Percentiles rank a stretch among this genome's conserved stretches.
phyloP scores from a whole-genome alignment of 1,140 invertebrate species.

The Cotesia chilonis region DNA sequence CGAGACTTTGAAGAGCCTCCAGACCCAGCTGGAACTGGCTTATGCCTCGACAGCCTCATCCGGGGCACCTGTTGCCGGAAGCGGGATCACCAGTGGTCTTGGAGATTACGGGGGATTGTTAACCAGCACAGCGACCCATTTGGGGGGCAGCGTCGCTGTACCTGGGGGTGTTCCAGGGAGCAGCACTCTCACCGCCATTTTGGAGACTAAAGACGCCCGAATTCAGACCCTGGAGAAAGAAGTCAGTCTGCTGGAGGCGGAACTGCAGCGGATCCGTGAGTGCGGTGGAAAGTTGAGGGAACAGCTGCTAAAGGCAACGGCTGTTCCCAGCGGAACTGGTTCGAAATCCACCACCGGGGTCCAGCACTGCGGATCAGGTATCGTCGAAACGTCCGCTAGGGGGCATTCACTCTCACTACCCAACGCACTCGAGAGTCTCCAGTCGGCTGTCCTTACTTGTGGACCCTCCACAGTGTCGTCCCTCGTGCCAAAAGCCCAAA shows the following conservation, averaged over 20 bases:
- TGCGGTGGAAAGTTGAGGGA: conserved; percentile 59
- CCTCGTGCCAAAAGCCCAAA: conserved; percentile 52
- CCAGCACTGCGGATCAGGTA: conserved; percentile 42
- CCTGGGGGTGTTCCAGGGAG: conserved; percentile 73
- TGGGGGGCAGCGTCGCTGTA: conserved; percentile 63
- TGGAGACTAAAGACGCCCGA: conserved; percentile 85
- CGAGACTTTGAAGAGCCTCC: conserved; percentile 80
- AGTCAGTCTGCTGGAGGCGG: conserved; percentile 76
- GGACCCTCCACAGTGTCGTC: conserved; percentile 51
- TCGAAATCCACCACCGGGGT: conserved; percentile 31
- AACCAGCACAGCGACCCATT: conserved; percentile 40
- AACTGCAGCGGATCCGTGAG: conserved; percentile 73
- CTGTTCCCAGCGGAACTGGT: conserved; percentile 48
- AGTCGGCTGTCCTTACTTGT: conserved; percentile 43
- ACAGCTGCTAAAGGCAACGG: conserved; percentile 56
- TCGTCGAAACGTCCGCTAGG: conserved; percentile 40
- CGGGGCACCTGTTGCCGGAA: conserved; percentile 56
- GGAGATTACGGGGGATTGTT: conserved; percentile 67
- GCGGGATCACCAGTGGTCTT: conserved; percentile 63
- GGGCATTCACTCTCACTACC: conserved; percentile 42
- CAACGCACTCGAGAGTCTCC: conserved; percentile 42
- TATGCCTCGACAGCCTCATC: conserved; percentile 69
- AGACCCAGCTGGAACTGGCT: conserved; percentile 79
- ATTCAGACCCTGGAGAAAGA: conserved; percentile 87
- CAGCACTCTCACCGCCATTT: conserved; percentile 77